Conservation (phyloP, 2,113 vertebrate species). For the Muscicapa adusta region DNA sequence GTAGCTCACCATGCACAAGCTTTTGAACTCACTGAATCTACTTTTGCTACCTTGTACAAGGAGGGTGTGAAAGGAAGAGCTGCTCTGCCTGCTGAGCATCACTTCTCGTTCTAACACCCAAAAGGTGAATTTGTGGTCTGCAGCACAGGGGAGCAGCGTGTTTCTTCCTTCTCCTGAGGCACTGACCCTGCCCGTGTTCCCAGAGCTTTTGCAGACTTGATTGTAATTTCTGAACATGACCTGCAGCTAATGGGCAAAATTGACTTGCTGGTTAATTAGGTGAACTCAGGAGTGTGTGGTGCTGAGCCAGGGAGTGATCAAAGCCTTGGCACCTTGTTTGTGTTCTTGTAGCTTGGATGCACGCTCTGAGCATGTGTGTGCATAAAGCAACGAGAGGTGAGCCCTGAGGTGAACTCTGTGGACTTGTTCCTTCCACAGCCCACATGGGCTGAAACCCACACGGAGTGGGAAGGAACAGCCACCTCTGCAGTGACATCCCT, state of each 20-base stretch:
- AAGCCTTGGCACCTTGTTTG: neutral
- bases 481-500: neutral
- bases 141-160: fast-evolving
- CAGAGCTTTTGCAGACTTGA: neutral
- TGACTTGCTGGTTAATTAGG: neutral
- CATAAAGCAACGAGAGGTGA: neutral
- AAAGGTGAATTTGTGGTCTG: neutral
- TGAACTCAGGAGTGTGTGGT: neutral
- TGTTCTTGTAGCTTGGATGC: neutral
- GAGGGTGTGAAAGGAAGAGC: neutral
- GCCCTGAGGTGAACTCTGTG: neutral
- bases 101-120: neutral
- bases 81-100: neutral
- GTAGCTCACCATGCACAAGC: neutral
- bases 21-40: neutral
- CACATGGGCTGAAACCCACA: neutral
- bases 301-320: neutral
- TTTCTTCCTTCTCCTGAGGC: neutral
- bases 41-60: neutral
- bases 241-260: neutral
- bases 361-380: too few relatives aligned
- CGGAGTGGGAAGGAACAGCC: neutral
- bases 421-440: neutral
- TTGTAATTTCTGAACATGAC: neutral
- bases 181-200: neutral